Base-by-base conservation (phyloP, 1,140 invertebrate genomes). In the Manduca sexta region DNA sequence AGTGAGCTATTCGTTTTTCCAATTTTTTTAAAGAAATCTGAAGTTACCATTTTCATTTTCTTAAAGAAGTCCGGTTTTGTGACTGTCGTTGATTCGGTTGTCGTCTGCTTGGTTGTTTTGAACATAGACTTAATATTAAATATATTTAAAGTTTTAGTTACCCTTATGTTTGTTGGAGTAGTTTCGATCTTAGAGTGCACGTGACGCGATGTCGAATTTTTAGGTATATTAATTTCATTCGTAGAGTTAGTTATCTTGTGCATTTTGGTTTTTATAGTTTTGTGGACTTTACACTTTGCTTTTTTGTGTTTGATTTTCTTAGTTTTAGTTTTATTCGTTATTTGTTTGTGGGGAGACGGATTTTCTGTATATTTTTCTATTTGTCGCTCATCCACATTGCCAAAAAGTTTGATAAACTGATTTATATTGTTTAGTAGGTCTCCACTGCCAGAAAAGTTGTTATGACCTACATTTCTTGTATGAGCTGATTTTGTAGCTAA, bases 351-450 rank as follows among this genome's bases (percentile, higher is more conserved):
- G 5, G n/a, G n/a, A 10, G n/a, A 6, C 6, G 34, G 11, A 35
- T n/a, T 12, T 35, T 35, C 34, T 12, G 8, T 14, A 12, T 35
- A 35, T 35, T 12, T n/a, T n/a, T n/a, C n/a, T n/a, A n/a, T n/a
- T n/a, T n/a, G n/a, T 13, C 34, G n/a, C 10, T 35, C 12, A 35
- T 35, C 12, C 8, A 31, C 4, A n/a, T n/a, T 31, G 14, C 4
- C n/a, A 2, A 35, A 35, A 2, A 35, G 34, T 35, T 35, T 35
- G 1, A 35, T n/a, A 13, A 35, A 7, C 16, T 45, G 13, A 29
- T 37, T 41, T 8, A 42, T 45, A 46, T 11, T n/a, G n/a, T 38
- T 21, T 33, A n/a, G 26, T 42, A 21, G 37, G 13, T 54, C 33
- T 18, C 12, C 37, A 12, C 15, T 42, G 39, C 6, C 34, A 7